phyloP scores from a whole-genome alignment of 2,797 vertebrate species.

The Sarcophilus harrisii region DNA sequence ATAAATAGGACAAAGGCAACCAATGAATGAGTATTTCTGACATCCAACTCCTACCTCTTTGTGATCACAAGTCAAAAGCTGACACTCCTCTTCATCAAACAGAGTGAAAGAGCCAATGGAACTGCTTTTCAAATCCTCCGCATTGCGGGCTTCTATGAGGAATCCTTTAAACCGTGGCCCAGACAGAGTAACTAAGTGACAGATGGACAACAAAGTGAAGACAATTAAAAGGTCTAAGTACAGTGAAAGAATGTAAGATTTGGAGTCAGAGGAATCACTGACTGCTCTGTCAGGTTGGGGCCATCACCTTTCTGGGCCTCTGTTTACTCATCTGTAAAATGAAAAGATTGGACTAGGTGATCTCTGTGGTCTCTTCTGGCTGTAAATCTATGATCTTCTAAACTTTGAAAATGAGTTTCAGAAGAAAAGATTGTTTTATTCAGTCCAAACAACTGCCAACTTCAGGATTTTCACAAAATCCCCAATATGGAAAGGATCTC shows the following conservation, averaged over 20 bases:
- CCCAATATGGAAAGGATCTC: neutral
- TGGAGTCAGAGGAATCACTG: neutral
- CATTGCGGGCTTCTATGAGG: conserved; percentile 89
- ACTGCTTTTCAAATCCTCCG: conserved; percentile 72
- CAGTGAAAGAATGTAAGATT: neutral
- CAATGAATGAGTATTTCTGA: conserved; percentile 1
- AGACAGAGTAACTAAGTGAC: conserved; percentile 86
- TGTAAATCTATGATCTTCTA: neutral
- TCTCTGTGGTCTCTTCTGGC: neutral
- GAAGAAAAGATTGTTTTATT: neutral
- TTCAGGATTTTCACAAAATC: neutral
- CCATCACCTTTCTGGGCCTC: neutral
- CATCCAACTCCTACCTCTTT: conserved; percentile 82
- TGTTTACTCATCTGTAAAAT: neutral
- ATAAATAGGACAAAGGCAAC: neutral
- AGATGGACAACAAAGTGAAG: conserved; percentile 15
- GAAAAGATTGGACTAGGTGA: neutral
- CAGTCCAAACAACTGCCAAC: neutral
- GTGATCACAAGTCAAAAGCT: conserved; percentile 87
- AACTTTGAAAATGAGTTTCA: neutral
- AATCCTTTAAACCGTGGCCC: conserved; percentile 89
- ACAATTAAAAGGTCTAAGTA: conserved; percentile 1
- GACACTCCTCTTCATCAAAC: conserved; percentile 82
- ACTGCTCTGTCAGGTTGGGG: neutral
- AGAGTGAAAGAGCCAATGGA: conserved; percentile 88